Conservation (phyloP, 2,797 vertebrate species). For the Glyptemys insculpta region DNA sequence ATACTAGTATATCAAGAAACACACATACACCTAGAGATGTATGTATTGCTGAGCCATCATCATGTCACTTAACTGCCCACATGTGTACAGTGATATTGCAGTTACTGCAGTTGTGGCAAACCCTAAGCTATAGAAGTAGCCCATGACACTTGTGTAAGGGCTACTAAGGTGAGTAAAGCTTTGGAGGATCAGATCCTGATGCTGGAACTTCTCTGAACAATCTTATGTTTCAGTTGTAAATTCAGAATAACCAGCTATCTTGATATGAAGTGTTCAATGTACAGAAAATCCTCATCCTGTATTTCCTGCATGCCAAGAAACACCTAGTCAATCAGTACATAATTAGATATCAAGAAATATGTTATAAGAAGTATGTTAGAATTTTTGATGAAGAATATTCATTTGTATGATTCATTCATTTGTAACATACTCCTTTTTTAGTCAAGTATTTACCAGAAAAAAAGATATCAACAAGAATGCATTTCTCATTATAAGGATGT, state of each 20-base stretch:
- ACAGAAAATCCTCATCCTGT: neutral
- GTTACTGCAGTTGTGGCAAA: neutral
- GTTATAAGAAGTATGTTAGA: neutral
- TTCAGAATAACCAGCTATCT: neutral
- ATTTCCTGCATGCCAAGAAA: constrained; percentile 8
- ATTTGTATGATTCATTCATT: constrained; percentile 39
- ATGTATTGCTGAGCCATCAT: neutral
- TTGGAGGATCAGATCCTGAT: neutral
- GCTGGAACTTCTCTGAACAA: neutral
- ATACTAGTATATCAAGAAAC: neutral
- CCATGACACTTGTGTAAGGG: neutral
- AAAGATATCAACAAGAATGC: constrained; percentile 42
- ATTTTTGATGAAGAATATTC: constrained; percentile 21
- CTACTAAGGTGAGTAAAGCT: neutral
- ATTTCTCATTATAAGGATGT: constrained; percentile 25
- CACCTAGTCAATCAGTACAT: neutral
- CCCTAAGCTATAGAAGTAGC: neutral
- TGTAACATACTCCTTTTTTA: constrained; percentile 36
- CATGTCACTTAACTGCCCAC: neutral
- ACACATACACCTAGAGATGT: neutral
- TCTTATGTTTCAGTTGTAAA: neutral
- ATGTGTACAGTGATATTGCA: neutral
- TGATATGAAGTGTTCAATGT: neutral
- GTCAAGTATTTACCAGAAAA: constrained; percentile 37
- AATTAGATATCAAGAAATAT: constrained; percentile 24